Base-by-base conservation (phyloP, 1,140 invertebrate species). In the Geopemphigus sp. region DNA sequence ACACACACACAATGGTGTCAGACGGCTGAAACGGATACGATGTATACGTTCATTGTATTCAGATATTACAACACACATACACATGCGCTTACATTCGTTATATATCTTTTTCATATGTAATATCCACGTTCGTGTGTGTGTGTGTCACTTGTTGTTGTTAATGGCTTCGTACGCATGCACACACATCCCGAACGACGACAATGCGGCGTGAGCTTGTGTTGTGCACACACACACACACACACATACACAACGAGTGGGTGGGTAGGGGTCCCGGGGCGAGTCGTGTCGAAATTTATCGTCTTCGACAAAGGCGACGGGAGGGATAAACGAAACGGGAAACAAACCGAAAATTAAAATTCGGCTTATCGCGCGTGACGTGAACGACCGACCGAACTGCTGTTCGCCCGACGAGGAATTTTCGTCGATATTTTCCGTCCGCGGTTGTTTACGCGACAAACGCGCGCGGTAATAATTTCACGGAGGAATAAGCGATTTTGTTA, bases 71-170 rank as follows among this genome's bases (percentile, higher is more conserved):
- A 17, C 66, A 29, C 22, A 47, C n/a, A 64, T 14, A 32, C 45
- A 29, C 66, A 26, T 45, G 10, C 66, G 50, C 22, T 19, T 45
- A 50, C 64, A 70, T 50, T 70, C 24, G 66, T 5, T n/a, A 47
- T 70, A 45, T 45, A 70, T 53, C 66, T 22, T 70, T 70, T 70
- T 70, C 19, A 68, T 47, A 32, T 11, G 39, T 11, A 45, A 70
- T 10, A 19, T 19, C 11, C 22, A 17, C 10, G 39, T 14, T 19
- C n/a, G 32, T 66, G 11, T 66, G 63, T 66, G 66, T 53, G 66
- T 26, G 47, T 70, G 66, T 70, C 66, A 70, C 66, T 70, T 70
- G 66, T 70, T n/a, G n/a, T n/a, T 70, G 45, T 70, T 50, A 50
- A 70, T 66, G 64, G 64, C 64, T 66, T 66, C 39, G 64, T 39